Conservation (phyloP, 2,113 vertebrate genomes). For the Gadus macrocephalus region DNA sequence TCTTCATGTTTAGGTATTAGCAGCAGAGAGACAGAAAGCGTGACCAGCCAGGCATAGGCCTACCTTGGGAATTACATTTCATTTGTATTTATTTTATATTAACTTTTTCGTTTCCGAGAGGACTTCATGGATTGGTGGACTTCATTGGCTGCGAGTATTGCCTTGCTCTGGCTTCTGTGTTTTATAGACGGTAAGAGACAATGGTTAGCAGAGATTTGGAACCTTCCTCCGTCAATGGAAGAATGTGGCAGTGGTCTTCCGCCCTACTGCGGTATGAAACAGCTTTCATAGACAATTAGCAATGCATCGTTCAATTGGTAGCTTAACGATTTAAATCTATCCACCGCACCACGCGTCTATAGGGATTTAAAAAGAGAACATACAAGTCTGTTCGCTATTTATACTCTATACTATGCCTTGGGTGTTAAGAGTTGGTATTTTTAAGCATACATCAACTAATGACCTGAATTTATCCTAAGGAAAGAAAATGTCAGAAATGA, state of each 20-base stretch:
- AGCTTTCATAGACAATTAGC: neutral
- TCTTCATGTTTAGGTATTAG: neutral
- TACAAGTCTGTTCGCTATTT: neutral
- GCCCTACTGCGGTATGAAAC: constrained; percentile 6
- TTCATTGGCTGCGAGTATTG: constrained; percentile 50
- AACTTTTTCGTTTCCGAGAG: constrained; percentile 34
- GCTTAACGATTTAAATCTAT: neutral
- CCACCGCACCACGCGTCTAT: neutral
- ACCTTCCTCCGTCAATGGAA: constrained; percentile 12
- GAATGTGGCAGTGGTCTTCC: neutral
- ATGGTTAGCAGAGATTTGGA: neutral
- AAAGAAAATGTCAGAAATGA: neutral
- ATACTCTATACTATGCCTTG: neutral
- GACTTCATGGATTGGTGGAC: constrained; percentile 66
- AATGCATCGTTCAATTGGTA: neutral
- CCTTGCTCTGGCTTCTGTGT: constrained; percentile 62
- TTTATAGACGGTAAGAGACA: constrained; percentile 65
- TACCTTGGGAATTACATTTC: constrained; percentile 10
- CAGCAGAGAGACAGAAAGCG: neutral
- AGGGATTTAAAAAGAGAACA: neutral
- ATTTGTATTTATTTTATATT: constrained; percentile 13
- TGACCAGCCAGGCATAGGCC: neutral
- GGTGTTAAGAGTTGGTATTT: no score
- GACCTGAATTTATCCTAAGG: neutral
- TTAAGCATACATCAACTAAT: neutral